Base-by-base conservation (phyloP, 2,113 vertebrate species). In the Arvicanthis niloticus region DNA sequence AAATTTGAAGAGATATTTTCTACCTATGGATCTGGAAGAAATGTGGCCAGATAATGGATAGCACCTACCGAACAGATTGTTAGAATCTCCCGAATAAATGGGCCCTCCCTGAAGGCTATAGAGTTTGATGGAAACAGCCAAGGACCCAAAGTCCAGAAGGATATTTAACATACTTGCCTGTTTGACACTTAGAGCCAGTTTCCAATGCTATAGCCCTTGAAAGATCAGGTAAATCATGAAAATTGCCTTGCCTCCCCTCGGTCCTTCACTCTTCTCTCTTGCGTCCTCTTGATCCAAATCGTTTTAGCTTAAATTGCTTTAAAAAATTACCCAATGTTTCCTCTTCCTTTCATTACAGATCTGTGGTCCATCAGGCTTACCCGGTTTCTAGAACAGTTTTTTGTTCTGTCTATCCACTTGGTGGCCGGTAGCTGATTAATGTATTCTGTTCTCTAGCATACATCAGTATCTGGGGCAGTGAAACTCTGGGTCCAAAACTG, bases 251-350 rank as follows among this genome's bases (percentile, higher is more conserved):
- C 56, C 40, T 88, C 70, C 86, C 62, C 76, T 89, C 42, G 40
- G 60, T 2, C 10, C 72, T 86, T 85, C 0, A 1, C 53, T 70
- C 51, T 86, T 75, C 73, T 90, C 95, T 96, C 95, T 80, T 0
- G 56, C 88, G 97, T 26, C 95, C 93, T 96, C 91, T 42, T 21
- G 93, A 89, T 89, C 68, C 90, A 68, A 88, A 91, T 95, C 73
- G 45, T 88, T 85, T 98, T 67, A 84, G 93, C 62, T 94, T 95
- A 95, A 96, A 96, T 75, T 95, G 85, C 88, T 95, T 82, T 87
- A 88, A 88, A 91, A 97, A 95, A 88, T 62, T 2, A 45, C 62
- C 91, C 24, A 88, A 94, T 81, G 95, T 95, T 91, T 48, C n/a
- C 91, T 87, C 93, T 92, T 84, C 70, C 77, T 89, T 90, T 95